Evolutionary conservation across 2,113 vertebrate genomes (phyloP), one percentile per base, ranked within the genome.

Genomic region (Gobius niger): DNA sequence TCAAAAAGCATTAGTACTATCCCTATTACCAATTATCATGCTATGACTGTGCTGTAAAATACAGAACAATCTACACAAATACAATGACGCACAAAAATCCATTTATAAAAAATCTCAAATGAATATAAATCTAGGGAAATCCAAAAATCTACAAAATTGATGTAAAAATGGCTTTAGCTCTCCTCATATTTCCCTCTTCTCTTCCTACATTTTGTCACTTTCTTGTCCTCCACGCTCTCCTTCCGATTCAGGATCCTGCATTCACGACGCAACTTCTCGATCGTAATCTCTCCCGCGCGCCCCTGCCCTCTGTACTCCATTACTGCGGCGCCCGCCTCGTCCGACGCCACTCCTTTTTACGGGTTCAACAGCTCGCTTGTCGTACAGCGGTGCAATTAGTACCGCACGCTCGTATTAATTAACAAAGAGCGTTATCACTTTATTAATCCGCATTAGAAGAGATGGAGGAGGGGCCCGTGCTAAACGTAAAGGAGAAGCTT

Each of bases 351-450:
- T 88, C 80, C 83, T 88, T 88, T 42, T 88, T 87, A 85, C 78
- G 90, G 89, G 90, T 92, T 93, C 92, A 93, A 91, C 88, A 91
- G 93, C 91, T 90, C 84, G 88, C 93, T 95, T 96, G 93, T 95
- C 94, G 90, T 94, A 92, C 90, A 94, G 93, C 91, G 86, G 78
- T 91, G 93, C 94, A 96, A 98, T 98, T 96, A 95, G 95, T 94
- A 92, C 91, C 88, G 93, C 95, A 93, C 90, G 93, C 93, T 94
- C 92, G 93, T 96, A 96, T 96, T 97, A 97, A 97, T 96, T 96
- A 96, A 95, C 93, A 93, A 92, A 93, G 92, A 95, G 93, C 93
- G 95, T 94, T 98, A 96, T 94, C 93, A 86, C 89, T 95, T 96
- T 97, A 97, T 97, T 96, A 97, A 98, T 96, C 94, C 85, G 94